Percentiles rank a stretch among this genome's conserved stretches.
Evolutionary conservation across 2,113 vertebrate species (phyloP).

Genomic region (Archocentrus centrarchus): DNA sequence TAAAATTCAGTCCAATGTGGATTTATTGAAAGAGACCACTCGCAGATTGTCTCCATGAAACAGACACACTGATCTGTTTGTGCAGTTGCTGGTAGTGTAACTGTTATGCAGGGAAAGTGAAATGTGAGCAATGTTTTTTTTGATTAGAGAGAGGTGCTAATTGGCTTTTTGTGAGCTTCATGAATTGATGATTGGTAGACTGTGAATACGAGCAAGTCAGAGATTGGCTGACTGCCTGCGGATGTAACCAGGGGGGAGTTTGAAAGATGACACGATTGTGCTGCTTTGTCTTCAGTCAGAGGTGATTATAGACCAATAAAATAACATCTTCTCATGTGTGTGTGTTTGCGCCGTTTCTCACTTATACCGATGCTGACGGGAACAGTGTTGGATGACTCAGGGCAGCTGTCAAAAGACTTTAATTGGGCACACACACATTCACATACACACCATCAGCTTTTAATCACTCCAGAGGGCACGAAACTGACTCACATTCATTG

Average conservation of each 20-base stretch:
- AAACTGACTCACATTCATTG: not conserved
- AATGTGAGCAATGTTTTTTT: constrained; percentile 10
- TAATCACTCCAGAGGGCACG: not conserved
- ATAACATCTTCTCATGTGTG: not conserved
- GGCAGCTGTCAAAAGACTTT: constrained; percentile 31
- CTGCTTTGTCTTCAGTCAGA: constrained; percentile 37
- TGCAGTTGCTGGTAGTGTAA: constrained; percentile 8
- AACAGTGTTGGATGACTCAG: constrained; percentile 46
- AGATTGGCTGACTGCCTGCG: constrained; percentile 39
- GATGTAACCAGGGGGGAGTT: constrained; percentile 29
- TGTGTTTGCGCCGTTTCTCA: constrained; percentile 30
- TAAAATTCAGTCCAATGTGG: constrained; percentile 17
- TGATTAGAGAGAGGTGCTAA: constrained; percentile 44
- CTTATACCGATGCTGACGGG: constrained; percentile 35
- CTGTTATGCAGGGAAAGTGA: constrained; percentile 10
- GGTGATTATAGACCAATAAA: constrained; percentile 13
- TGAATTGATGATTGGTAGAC: constrained; percentile 32
- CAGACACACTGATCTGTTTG: constrained; percentile 14
- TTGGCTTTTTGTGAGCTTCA: constrained; percentile 28
- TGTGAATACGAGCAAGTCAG: constrained; percentile 21
- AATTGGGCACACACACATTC: constrained; percentile 14
- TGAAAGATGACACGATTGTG: constrained; percentile 19
- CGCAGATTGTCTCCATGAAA: constrained; percentile 17
- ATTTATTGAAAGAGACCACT: constrained; percentile 35
- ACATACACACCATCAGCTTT: not conserved